Evolutionary conservation across 2,113 vertebrate genomes (phyloP).

Genomic region (Salvator merianae): DNA sequence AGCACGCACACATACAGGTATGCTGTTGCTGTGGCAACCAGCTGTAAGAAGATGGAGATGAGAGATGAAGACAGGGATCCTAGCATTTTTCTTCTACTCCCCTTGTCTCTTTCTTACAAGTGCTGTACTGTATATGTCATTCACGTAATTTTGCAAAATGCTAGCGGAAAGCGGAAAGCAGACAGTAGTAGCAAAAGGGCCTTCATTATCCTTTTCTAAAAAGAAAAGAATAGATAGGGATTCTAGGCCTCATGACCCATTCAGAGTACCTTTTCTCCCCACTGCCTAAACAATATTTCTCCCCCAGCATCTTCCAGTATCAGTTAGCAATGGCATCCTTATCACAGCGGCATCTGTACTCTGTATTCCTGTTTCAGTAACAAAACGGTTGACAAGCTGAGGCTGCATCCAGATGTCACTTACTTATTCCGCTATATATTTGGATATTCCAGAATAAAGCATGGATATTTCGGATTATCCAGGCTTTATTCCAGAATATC

Average conservation of each 20-base stretch:
- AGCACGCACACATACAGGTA: constrained; percentile 13
- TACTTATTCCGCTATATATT: too few species aligned
- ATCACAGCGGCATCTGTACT: not conserved
- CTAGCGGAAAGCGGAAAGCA: not conserved
- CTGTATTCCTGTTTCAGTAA: not conserved
- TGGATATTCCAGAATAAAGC: too few species aligned
- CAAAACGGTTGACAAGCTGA: not conserved
- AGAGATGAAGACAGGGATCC: not conserved
- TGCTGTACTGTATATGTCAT: not conserved
- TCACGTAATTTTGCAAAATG: not conserved
- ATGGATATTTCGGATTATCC: too few species aligned
- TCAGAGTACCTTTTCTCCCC: not conserved
- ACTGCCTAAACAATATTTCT: not conserved
- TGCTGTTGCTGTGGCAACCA: constrained; percentile 18
- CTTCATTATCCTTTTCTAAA: not conserved
- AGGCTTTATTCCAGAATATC: too few species aligned
- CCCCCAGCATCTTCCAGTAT: not conserved
- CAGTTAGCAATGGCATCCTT: not conserved
- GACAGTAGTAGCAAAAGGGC: not conserved
- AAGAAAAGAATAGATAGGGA: not conserved
- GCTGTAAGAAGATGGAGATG: not conserved
- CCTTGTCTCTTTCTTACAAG: not conserved
- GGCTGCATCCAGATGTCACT: too few species aligned
- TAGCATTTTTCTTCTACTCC: not conserved
- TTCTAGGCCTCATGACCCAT: not conserved